Evolutionary conservation across 2,113 vertebrate genomes (phyloP).

Genomic region (Triplophysa siluroides): DNA sequence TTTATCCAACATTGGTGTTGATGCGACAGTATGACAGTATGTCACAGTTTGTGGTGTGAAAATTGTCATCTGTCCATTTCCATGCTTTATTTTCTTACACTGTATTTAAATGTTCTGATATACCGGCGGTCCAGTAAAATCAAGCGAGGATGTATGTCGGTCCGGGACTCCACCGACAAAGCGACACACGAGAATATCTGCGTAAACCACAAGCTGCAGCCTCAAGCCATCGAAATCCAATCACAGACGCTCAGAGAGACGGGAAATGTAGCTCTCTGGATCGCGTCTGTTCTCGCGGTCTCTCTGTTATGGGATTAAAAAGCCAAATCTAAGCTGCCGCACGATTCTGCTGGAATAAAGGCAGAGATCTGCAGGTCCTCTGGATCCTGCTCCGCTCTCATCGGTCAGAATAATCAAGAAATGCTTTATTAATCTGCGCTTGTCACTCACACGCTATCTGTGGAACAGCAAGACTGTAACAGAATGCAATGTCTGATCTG

Average conservation of each 20-base stretch:
- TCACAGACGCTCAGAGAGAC: constrained; percentile 53
- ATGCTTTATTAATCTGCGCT: not conserved
- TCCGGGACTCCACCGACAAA: too few relatives aligned
- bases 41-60: too few relatives aligned
- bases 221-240: constrained; percentile 37
- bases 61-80: too few relatives aligned
- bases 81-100: not conserved
- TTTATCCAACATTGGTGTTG: too few relatives aligned
- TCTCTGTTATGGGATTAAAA: constrained; percentile 41
- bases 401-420: not conserved
- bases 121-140: too few relatives aligned
- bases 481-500: too few relatives aligned
- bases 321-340: not conserved
- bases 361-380: not conserved
- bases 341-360: not conserved
- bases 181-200: constrained; percentile 40
- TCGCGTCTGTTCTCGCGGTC: constrained; percentile 17
- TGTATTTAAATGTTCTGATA: not conserved
- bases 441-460: not conserved
- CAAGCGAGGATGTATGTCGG: too few relatives aligned
- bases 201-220: constrained; percentile 42
- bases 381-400: not conserved
- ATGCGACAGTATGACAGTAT: too few relatives aligned
- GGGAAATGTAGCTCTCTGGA: constrained; percentile 44
- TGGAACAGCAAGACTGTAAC: too few relatives aligned